phyloP scores from a whole-genome alignment of 2,888 invertebrate genomes.

The Hirtodrosophila histrioides region DNA sequence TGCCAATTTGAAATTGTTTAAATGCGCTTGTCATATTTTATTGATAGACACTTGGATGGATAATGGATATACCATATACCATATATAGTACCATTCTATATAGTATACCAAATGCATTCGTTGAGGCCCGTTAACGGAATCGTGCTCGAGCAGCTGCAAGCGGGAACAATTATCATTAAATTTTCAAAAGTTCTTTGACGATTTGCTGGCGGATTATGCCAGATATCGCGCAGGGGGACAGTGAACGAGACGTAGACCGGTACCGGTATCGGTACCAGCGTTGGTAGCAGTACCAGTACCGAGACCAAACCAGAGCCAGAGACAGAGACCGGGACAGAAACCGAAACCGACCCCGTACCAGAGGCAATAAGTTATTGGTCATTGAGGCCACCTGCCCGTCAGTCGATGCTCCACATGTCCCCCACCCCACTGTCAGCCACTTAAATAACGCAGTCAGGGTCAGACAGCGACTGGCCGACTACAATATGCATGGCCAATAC shows the following conservation, averaged over 20 bases:
- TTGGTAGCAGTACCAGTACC: too few species aligned
- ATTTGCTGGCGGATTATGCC: constrained; percentile 60
- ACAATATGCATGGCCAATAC: constrained; percentile 38
- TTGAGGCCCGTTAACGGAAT: constrained; percentile 6
- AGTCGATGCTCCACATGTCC: constrained; percentile 6
- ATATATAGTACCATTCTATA: constrained; percentile 5
- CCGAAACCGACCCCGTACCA: too few species aligned
- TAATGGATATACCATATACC: constrained; percentile 35
- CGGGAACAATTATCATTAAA: constrained; percentile 65
- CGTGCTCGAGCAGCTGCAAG: constrained; percentile 26
- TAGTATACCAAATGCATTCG: constrained; percentile 18
- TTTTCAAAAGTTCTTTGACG: constrained; percentile 63
- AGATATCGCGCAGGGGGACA: background rate
- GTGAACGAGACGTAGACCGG: too few species aligned
- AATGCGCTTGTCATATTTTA: constrained; percentile 58
- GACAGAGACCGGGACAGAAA: too few species aligned
- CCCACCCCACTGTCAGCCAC: constrained; percentile 9
- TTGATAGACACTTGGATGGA: constrained; percentile 45
- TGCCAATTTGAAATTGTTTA: constrained; percentile 39
- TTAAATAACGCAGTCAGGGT: constrained; percentile 55
- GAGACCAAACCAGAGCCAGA: too few species aligned
- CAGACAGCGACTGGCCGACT: constrained; percentile 30
- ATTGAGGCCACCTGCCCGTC: constrained; percentile 71
- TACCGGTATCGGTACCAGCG: too few species aligned
- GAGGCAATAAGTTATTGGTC: constrained; percentile 66